These are phyloP conservation scores for Anguilla anguilla DNA, from an alignment of 2,797 vertebrate species.

Conservation along the genomic window DNA sequence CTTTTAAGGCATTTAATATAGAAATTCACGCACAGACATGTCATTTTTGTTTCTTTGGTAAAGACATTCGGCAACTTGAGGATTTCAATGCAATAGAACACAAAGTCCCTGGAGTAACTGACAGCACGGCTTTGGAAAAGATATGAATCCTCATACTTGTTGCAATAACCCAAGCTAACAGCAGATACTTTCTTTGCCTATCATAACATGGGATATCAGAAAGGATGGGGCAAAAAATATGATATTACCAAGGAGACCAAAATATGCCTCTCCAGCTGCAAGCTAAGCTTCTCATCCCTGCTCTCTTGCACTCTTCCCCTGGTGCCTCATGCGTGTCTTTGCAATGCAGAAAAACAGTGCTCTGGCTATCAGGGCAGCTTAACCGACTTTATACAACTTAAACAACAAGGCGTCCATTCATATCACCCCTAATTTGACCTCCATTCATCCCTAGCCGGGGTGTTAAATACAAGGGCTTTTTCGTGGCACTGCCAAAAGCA, in stretches of 20 bases:
- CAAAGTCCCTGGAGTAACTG: background rate
- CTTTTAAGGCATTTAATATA: background rate
- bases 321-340: background rate
- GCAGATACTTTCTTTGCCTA: slow-evolving; percentile 10
- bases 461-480: slow-evolving; percentile 17
- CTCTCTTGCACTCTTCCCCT: background rate
- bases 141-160: slow-evolving; percentile 22
- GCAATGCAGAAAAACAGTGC: background rate
- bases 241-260: slow-evolving; percentile 6
- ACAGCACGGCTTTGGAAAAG: slow-evolving; percentile 11
- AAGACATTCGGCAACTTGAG: background rate
- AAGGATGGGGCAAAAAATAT: slow-evolving; percentile 49
- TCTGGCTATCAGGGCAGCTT: background rate
- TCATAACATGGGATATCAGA: slow-evolving; percentile 26
- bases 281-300: background rate
- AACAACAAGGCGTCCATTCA: slow-evolving; percentile 31
- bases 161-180: background rate
- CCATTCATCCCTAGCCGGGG: slow-evolving; percentile 11
- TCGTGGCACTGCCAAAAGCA: slow-evolving; percentile 12
- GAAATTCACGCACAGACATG: background rate
- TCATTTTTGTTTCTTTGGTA: background rate
- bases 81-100: background rate
- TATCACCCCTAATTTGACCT: slow-evolving; percentile 14
- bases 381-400: slow-evolving; percentile 22
- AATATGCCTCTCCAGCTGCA: slow-evolving; percentile 17